Conservation (phyloP, 1,140 invertebrate species). For the Papilio aristodemus region DNA sequence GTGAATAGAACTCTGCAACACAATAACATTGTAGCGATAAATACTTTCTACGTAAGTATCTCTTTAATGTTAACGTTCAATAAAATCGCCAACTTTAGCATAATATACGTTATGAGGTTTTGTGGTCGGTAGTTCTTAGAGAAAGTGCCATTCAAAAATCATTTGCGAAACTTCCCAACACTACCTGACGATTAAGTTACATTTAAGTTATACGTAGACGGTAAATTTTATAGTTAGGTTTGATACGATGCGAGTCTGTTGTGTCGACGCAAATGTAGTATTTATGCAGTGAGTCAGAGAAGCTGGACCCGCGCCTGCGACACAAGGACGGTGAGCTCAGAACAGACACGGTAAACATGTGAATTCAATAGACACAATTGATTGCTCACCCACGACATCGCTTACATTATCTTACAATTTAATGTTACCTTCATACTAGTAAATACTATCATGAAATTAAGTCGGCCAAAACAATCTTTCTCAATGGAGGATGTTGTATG, state of each 20-base stretch:
- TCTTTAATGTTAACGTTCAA: background rate
- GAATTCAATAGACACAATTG: conserved; percentile 60
- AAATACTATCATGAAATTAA: too few species aligned
- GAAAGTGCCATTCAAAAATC: background rate
- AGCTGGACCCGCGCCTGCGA: conserved; percentile 42
- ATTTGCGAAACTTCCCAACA: background rate
- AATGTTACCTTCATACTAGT: conserved; percentile 1
- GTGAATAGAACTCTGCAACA: conserved; percentile 27
- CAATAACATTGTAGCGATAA: conserved; percentile 24
- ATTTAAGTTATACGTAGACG: background rate
- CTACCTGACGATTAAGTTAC: too few species aligned
- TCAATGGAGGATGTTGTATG: too few species aligned
- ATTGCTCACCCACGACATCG: conserved; percentile 52
- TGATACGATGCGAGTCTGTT: conserved; percentile 48
- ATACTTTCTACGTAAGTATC: conserved; percentile 30
- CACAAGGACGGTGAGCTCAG: conserved; percentile 72
- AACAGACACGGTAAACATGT: conserved; percentile 59
- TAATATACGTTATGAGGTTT: conserved; percentile 5
- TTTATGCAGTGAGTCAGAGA: conserved; percentile 74
- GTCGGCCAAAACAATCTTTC: background rate
- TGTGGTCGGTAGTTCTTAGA: background rate
- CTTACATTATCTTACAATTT: conserved; percentile 13
- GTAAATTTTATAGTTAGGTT: background rate
- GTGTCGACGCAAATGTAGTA: conserved; percentile 65
- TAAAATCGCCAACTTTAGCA: background rate